Evolutionary conservation across 2,113 vertebrate species (phyloP).

Genomic region (Percopsis transmontana): DNA sequence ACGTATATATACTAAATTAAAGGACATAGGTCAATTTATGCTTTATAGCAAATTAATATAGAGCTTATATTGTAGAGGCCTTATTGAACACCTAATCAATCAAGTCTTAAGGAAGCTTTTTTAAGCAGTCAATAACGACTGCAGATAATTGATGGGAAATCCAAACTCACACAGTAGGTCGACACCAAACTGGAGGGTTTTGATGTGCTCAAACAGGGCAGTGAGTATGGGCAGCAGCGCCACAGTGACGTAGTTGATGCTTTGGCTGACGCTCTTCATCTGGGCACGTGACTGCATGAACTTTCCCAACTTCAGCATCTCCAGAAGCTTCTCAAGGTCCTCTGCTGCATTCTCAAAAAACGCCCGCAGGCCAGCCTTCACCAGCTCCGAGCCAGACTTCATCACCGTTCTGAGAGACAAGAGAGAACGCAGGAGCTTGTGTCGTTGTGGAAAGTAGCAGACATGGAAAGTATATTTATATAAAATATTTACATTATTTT

Average conservation of each 20-base stretch:
- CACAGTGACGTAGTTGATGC: constrained; percentile 92
- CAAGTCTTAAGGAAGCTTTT: no score
- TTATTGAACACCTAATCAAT: no score
- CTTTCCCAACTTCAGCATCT: constrained; percentile 96
- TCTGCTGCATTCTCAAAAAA: constrained; percentile 97
- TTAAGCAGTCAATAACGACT: no score
- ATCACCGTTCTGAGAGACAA: constrained; percentile 86
- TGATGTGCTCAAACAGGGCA: constrained; percentile 92
- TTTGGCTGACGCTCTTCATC: constrained; percentile 93
- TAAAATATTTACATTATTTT: no score
- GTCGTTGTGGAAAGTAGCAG: neutral
- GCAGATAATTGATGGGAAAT: neutral
- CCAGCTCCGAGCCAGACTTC: constrained; percentile 95
- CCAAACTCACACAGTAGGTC: constrained; percentile 88
- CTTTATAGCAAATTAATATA: no score
- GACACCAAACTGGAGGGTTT: constrained; percentile 85
- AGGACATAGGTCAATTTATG: no score
- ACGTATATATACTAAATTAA: no score
- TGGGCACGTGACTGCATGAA: constrained; percentile 93
- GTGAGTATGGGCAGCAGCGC: constrained; percentile 92
- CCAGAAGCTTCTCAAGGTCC: constrained; percentile 91
- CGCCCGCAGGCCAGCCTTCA: constrained; percentile 87
- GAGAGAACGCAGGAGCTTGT: neutral
- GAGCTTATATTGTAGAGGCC: no score
- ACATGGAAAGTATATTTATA: no score